Percentiles rank a stretch among this genome's conserved stretches.
Evolutionary conservation across 2,113 vertebrate species (phyloP).

Genomic region (Neodontobutis hainanensis): DNA sequence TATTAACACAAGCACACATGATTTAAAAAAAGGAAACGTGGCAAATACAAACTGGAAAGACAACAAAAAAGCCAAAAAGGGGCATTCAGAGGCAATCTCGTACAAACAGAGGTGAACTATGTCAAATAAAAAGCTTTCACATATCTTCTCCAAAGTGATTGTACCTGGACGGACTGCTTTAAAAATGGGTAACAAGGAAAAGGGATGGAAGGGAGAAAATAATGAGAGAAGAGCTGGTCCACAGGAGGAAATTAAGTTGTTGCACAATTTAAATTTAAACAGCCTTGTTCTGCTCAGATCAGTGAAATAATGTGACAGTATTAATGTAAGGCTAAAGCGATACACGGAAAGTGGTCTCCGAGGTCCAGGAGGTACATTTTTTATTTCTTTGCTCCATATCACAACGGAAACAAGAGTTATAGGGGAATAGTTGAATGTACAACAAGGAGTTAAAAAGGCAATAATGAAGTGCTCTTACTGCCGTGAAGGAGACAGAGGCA

Average conservation of each 20-base stretch:
- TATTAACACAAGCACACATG: neutral
- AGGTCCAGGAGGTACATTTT: conserved; percentile 14
- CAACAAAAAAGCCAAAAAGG: conserved; percentile 15
- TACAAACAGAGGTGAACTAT: conserved; percentile 19
- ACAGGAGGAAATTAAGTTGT: conserved; percentile 18
- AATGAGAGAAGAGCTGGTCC: conserved; percentile 13
- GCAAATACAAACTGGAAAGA: conserved; percentile 15
- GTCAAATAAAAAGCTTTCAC: conserved; percentile 15
- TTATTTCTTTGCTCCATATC: neutral
- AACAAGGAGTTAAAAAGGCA: too few species aligned
- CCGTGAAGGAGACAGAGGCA: neutral
- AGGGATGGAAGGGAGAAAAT: conserved; percentile 16
- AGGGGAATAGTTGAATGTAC: too few species aligned
- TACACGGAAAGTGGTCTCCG: conserved; percentile 8
- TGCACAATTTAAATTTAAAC: conserved; percentile 1
- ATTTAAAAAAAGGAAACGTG: conserved; percentile 1
- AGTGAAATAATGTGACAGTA: neutral
- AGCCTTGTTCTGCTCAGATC: conserved; percentile 6
- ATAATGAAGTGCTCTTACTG: too few species aligned
- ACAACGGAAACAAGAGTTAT: neutral
- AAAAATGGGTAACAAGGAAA: conserved; percentile 5
- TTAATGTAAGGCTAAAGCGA: conserved; percentile 23
- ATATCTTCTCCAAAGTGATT: conserved; percentile 25
- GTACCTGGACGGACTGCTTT: conserved; percentile 17
- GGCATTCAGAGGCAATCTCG: neutral